These are phyloP conservation scores for Gallinago jamesoni DNA, from an alignment of 2,113 vertebrate species.

Conservation along the genomic window DNA sequence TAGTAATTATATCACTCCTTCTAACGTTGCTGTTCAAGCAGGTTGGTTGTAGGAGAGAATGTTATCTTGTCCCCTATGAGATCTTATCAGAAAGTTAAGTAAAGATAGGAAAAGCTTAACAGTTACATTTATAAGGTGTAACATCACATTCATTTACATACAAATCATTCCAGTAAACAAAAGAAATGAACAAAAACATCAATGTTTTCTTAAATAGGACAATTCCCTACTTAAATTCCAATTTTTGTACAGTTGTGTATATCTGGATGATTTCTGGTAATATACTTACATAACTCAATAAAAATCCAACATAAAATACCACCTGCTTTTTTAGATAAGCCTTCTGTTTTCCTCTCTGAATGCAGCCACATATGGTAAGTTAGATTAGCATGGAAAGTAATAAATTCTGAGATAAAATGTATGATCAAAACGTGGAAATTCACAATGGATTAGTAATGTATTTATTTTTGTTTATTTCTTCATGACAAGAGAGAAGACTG, in stretches of 20 bases:
- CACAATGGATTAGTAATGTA: background rate
- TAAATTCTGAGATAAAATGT: background rate
- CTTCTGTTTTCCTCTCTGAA: conserved; percentile 6
- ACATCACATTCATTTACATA: background rate
- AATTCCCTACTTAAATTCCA: background rate
- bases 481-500: background rate
- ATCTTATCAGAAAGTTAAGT: background rate
- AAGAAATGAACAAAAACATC: background rate
- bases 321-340: conserved; percentile 31
- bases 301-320: background rate
- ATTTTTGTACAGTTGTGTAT: background rate
- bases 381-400: background rate
- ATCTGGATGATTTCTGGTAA: background rate
- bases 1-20: background rate
- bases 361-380: background rate
- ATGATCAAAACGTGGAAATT: background rate
- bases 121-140: background rate
- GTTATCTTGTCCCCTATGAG: background rate
- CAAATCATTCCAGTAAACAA: background rate
- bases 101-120: background rate
- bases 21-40: background rate
- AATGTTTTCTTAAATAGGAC: background rate
- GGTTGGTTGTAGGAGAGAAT: background rate
- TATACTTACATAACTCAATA: background rate
- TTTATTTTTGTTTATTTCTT: background rate